Percentiles rank a stretch among this genome's conserved stretches.
These are phyloP conservation scores for Nomada hirtipes DNA, from an alignment of 2,888 invertebrate genomes.

Conservation along the genomic window DNA sequence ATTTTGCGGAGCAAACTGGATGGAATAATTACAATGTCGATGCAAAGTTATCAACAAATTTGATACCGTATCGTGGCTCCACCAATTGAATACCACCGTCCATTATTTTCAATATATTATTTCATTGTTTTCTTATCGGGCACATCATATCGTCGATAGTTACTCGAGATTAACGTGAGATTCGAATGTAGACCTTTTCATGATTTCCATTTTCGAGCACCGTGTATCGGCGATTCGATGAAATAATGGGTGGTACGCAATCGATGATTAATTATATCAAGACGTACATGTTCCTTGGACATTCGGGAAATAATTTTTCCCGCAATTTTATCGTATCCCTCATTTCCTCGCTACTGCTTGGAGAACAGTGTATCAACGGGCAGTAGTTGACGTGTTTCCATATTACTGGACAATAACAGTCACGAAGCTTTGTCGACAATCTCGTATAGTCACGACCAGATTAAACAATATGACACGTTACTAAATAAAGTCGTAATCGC, in stretches of 20 bases:
- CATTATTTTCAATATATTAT: slow-evolving; percentile 10
- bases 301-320: background rate
- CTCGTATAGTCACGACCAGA: background rate
- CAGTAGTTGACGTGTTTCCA: background rate
- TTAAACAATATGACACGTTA: background rate
- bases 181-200: background rate
- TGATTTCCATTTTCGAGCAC: background rate
- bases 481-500: background rate
- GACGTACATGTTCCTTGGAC: background rate
- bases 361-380: background rate
- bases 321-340: background rate
- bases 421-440: background rate
- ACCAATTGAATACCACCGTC: background rate
- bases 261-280: background rate
- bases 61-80: slow-evolving; percentile 1
- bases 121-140: slow-evolving; percentile 8
- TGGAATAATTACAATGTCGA: background rate
- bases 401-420: background rate
- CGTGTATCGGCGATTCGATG: background rate
- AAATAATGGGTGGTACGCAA: background rate
- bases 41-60: slow-evolving; percentile 23
- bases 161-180: background rate
- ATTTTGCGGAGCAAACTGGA: background rate
- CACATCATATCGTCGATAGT: background rate
- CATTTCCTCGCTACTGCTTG: background rate